Percentiles rank a stretch among this genome's conserved stretches.
These are phyloP conservation scores for Cordilura impudica DNA, from an alignment of 2,888 invertebrate genomes.

Conservation along the genomic window DNA sequence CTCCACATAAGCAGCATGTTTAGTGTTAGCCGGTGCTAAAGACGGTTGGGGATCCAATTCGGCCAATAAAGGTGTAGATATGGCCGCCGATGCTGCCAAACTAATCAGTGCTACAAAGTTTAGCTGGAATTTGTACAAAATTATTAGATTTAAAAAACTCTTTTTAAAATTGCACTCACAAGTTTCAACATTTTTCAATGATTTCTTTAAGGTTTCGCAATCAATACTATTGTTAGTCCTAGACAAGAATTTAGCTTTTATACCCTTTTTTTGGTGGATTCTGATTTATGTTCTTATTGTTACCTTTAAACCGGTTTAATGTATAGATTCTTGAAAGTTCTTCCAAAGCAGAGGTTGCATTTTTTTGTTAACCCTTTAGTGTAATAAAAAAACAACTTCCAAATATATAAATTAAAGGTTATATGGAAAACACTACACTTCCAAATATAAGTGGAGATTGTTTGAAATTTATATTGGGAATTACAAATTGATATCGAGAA, in stretches of 20 bases:
- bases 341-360: not conserved
- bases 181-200: conserved; percentile 44
- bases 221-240: conserved; percentile 6
- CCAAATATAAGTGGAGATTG: too few species aligned
- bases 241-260: not conserved
- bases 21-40: conserved; percentile 66
- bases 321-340: not conserved
- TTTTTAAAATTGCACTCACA: conserved; percentile 26
- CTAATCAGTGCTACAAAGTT: conserved; percentile 32
- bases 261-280: not conserved
- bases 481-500: too few species aligned
- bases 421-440: too few species aligned
- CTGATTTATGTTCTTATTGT: not conserved
- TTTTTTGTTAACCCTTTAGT: not conserved
- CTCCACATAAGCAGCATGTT: conserved; percentile 67
- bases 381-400: too few species aligned
- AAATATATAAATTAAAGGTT: too few species aligned
- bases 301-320: not conserved
- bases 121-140: conserved; percentile 19
- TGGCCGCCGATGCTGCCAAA: conserved; percentile 43
- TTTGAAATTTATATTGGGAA: too few species aligned
- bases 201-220: not conserved
- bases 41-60: conserved; percentile 65
- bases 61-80: conserved; percentile 69
- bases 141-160: conserved; percentile 2